Evolutionary conservation across 2,888 invertebrate species (phyloP).

Genomic region (Lasioglossum marginatum): DNA sequence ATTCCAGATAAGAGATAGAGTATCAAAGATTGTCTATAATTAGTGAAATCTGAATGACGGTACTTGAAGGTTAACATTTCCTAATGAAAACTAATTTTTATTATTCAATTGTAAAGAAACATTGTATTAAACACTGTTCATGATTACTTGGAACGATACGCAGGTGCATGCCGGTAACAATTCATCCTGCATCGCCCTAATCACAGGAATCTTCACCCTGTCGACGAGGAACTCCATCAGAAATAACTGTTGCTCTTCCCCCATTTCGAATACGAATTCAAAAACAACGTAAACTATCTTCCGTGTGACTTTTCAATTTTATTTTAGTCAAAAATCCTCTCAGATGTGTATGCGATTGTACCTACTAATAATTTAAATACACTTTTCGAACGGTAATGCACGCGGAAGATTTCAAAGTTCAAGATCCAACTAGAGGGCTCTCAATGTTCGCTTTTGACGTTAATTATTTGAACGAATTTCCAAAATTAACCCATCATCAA

Average conservation of each 20-base stretch:
- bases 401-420: constrained; percentile 15
- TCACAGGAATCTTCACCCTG: constrained; percentile 81
- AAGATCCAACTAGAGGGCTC: constrained; percentile 29
- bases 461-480: background rate
- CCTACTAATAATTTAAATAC: constrained; percentile 50
- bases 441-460: background rate
- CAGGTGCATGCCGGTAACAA: constrained; percentile 85
- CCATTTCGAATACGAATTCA: constrained; percentile 28
- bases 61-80: background rate
- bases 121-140: background rate
- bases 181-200: constrained; percentile 79
- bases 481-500: background rate
- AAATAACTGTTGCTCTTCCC: constrained; percentile 83
- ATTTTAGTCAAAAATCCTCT: background rate
- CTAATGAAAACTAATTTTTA: background rate
- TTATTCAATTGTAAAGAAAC: background rate
- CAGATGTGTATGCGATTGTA: constrained; percentile 15
- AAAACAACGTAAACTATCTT: background rate
- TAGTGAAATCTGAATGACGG: background rate
- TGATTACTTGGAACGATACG: constrained; percentile 86
- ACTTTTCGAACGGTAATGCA: background rate
- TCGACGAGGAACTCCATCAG: constrained; percentile 88
- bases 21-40: background rate
- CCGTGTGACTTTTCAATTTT: background rate
- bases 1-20: background rate